phyloP scores from a whole-genome alignment of 2,888 invertebrate genomes.

The Eilema depressum region DNA sequence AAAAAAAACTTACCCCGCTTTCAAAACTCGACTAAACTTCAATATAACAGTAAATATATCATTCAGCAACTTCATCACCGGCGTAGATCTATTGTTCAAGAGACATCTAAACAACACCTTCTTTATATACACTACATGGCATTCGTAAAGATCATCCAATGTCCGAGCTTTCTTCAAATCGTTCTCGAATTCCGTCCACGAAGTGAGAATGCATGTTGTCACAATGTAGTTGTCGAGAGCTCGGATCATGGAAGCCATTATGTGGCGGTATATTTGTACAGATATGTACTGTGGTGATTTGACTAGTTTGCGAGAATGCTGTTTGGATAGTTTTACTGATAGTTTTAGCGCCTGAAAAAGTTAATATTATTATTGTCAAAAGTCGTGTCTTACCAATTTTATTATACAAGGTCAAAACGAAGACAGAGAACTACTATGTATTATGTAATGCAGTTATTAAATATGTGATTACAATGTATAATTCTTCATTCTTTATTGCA shows the following conservation, averaged over 20 bases:
- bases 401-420: no score
- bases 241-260: constrained; percentile 92
- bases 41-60: constrained; percentile 91
- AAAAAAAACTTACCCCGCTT: constrained; percentile 73
- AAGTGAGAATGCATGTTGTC: constrained; percentile 91
- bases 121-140: constrained; percentile 92
- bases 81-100: constrained; percentile 90
- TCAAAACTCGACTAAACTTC: constrained; percentile 89
- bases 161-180: constrained; percentile 89
- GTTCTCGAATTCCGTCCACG: constrained; percentile 91
- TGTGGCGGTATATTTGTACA: constrained; percentile 90
- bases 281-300: constrained; percentile 90
- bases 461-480: no score
- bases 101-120: constrained; percentile 91
- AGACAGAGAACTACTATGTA: no score
- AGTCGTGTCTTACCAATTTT: background rate
- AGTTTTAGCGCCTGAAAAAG: constrained; percentile 88
- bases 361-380: background rate
- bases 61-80: constrained; percentile 90
- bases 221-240: constrained; percentile 92
- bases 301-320: constrained; percentile 80
- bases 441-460: no score
- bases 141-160: constrained; percentile 91
- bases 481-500: no score
- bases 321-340: constrained; percentile 82